Base-by-base conservation (phyloP, 2,797 vertebrate genomes). In the Calcarius lapponicus region DNA sequence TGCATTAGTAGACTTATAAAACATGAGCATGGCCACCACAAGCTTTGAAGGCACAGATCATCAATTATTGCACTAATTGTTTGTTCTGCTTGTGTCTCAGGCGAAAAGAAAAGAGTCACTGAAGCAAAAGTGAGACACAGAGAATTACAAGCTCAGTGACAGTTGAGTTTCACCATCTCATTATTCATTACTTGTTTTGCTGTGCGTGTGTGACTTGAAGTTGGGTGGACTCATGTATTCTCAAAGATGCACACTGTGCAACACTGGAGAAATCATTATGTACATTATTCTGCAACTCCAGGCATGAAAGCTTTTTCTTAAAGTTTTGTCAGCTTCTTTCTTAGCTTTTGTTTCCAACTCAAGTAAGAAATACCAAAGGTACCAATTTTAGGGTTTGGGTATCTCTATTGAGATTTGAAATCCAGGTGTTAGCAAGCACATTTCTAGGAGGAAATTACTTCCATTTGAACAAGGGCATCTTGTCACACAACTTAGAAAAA, bases 51-150 rank as follows among this genome's bases (percentile, higher is more conserved):
- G 95, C 97, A 98, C 96, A 97, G 97, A 96, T 98, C 97, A 96
- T 97, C 98, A 98, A 98, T 98, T 98, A 98, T 97, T 98, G 96
- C 90, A 93, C 97, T 98, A 98, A 98, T 98, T 98, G 98, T 98
- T 98, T 97, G 94, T 97, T 98, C 98, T 98, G 96, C 97, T 98
- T 98, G 96, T 97, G 96, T 97, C 97, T 98, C 97, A 97, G 96
- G 96, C 96, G 98, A 96, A 98, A 98, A 97, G 97, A 96, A 96
- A 97, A 97, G 97, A 98, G 97, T 96, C 97, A 97, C 91, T 97
- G 97, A 97, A 98, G 97, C 96, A 91, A 97, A 97, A 97, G 96
- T 94, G 95, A 98, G 96, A 97, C 95, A 97, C 97, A 97, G 95
- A 97, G 98, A 98, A 98, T 98, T 98, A 96, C 97, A 98, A 97